A percentile compares a stretch with the other conserved stretches of the same genome.
Evolutionary conservation across 1,140 invertebrate genomes (phyloP).

Genomic region (Bombus cullumanus): DNA sequence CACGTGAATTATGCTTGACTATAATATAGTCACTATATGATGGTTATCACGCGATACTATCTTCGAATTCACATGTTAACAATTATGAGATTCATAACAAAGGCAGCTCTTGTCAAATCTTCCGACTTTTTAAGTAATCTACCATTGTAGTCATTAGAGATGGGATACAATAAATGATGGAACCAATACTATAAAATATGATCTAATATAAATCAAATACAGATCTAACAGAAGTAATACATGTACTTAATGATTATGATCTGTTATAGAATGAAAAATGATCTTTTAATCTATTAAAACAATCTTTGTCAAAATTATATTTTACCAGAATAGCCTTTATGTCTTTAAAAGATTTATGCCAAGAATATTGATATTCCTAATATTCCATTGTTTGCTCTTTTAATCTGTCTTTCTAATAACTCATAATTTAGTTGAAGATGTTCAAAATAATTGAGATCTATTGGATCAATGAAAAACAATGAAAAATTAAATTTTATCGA

Average conservation of each 20-base stretch:
- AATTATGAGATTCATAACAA: neutral
- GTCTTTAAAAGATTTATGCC: neutral
- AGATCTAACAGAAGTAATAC: neutral
- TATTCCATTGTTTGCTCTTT: neutral
- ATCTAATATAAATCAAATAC: neutral
- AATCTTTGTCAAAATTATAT: neutral
- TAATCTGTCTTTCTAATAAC: neutral
- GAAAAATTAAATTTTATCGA: neutral
- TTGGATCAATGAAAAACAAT: neutral
- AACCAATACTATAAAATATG: neutral
- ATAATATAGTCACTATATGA: neutral
- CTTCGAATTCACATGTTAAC: neutral
- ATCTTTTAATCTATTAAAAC: neutral
- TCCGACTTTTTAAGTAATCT: too few relatives aligned
- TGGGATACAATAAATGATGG: neutral
- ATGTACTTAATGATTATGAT: neutral
- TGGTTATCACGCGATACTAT: neutral
- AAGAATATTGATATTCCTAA: neutral
- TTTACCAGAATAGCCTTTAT: neutral
- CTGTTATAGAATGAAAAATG: neutral
- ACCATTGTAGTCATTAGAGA: too few relatives aligned
- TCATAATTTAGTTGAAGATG: too few relatives aligned
- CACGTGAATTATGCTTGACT: neutral
- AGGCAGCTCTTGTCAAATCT: neutral
- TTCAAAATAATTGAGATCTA: neutral